Base-by-base conservation (phyloP, 2,797 vertebrate species). In the Silurus lanzhouensis region DNA sequence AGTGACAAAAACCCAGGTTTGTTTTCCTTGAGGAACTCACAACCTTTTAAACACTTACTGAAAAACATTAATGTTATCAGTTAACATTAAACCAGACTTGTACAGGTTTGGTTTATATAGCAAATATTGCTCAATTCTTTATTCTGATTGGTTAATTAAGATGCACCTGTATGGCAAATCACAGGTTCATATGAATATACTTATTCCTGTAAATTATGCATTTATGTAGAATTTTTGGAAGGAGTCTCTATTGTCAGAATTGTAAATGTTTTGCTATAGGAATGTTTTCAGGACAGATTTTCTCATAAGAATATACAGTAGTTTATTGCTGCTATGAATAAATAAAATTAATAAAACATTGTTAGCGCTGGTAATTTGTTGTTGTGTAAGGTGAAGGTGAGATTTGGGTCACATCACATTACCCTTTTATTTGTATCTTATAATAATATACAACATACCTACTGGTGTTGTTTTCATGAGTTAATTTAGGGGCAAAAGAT, bases 1-100 rank as follows among this genome's bases (percentile, higher is more conserved):
- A 71, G 75, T 81, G 68, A 64, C 68, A 81, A 25, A 64, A 60
- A 63, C 68, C 25, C 46, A 46, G 57, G 57, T 81, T 78, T 44
- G 61, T 86, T 78, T 57, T 67, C 67, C 22, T n/a, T 58, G 4
- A 74, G 58, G 46, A 74, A 20, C 57, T 70, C 13, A 14, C 44
- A 77, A 64, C 63, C 63, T 66, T 77, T 20, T 77, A 60, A 46
- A 25, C 38, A 12, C 25, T 57, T 2, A 67, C 13, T 79, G 20
- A 63, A 78, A 46, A 78, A 20, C 71, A 79, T 48, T 64, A 64
- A 48, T 64, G 4, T 64, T 25, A 27, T 66, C 61, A 64, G 60
- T 25, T 8, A 22, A 10, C 44, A 8, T 80, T 52, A 17, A 79
- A 9, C 64, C n/a, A 22, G 14, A 17, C 61, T 64, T 64, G 52